Conservation (phyloP, 2,113 vertebrate species). For the Lynx canadensis region DNA sequence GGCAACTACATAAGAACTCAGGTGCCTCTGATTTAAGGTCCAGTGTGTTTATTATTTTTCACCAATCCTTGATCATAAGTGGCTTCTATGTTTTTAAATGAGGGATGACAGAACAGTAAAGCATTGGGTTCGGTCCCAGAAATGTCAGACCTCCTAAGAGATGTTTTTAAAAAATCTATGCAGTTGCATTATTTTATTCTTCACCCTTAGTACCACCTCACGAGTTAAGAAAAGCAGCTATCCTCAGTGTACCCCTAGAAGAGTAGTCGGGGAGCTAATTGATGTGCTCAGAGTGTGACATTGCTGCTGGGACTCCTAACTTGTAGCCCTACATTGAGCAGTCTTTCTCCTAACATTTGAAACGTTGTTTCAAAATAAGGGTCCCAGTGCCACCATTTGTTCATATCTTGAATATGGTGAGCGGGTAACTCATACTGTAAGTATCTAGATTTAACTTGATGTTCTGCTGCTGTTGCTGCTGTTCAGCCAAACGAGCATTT, state of each 20-base stretch:
- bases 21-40: background rate
- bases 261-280: background rate
- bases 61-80: background rate
- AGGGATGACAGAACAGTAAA: slow-evolving; percentile 26
- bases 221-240: background rate
- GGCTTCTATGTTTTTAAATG: slow-evolving; percentile 19
- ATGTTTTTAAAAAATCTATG: slow-evolving; percentile 42
- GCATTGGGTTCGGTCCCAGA: slow-evolving; percentile 49
- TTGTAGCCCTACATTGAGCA: background rate
- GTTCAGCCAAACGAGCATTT: background rate
- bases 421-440: background rate
- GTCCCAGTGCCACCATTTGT: background rate
- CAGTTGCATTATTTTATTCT: background rate
- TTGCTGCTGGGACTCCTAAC: background rate
- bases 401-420: background rate
- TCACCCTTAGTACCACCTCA: background rate
- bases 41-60: background rate
- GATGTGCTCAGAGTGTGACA: background rate
- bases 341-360: background rate
- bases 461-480: background rate
- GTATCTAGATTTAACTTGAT: background rate
- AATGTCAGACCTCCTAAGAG: slow-evolving; percentile 54
- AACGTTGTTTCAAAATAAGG: background rate
- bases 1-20: background rate
- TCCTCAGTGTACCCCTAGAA: background rate